Evolutionary conservation across 92 coral and sea anemone species (phyloP), one percentile per base, ranked within the genome.

Genomic region (Galaxea fascicularis): DNA sequence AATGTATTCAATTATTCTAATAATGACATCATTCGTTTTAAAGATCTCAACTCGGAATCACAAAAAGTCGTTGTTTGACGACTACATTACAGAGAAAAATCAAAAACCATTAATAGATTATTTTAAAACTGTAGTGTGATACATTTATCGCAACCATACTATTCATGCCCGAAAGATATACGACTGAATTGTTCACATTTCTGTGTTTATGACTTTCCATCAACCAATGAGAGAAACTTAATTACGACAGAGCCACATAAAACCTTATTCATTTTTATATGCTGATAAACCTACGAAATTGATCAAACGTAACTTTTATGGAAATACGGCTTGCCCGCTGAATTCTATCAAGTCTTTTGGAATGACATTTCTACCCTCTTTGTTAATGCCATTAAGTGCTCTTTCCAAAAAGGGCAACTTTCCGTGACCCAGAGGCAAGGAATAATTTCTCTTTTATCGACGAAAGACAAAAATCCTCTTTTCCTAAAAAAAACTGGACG

Each of bases 41-140:
- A 66, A 14, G 20, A 35, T 31, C 0, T 67, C 0, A 25, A 31
- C 0, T 31, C 5, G 4, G 25, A 67, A 4, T 0, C 0, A 0
- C 73, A 67, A 35, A 67, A 67, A 9, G 7, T n/a, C n/a, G n/a
- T n/a, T 44, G 0, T 67, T 80, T 80, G 85, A 80, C 20, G 84
- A 78, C 59, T 62, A 62, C 4, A 12, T 62, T 2, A 21, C 54
- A 28, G 84, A 78, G 17, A 35, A 78, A 44, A n/a, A n/a, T n/a
- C n/a, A n/a, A 41, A 58, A 29, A 35, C 74, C 74, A 1, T 4
- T 78, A 16, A 78, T 62, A 7, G 58, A 78, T 10, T 58, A 78
- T 44, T 78, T 52, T 17, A 52, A 52, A 52, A 52, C 57, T 52
- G 57, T 17, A 12, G 4, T 52, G 57, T 52, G 20, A 52, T 52